These are phyloP conservation scores for Lasiurus borealis DNA, from an alignment of 2,113 vertebrate species.

Conservation along the genomic window DNA sequence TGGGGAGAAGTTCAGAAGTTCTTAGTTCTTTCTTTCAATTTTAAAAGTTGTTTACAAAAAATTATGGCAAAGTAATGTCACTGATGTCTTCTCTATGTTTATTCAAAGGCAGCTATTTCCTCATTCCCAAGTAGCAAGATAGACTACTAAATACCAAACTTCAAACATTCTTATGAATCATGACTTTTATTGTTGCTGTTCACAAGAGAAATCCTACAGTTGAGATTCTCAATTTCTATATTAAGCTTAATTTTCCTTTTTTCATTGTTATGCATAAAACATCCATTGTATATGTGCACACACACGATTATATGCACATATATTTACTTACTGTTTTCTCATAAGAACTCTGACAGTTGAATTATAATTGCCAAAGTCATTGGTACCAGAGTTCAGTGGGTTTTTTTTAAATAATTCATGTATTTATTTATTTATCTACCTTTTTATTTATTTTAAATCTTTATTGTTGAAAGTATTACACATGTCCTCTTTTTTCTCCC, in stretches of 20 bases:
- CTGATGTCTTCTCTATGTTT: neutral
- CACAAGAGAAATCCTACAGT: neutral
- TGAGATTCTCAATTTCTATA: neutral
- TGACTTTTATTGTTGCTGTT: neutral
- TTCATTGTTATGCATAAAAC: conserved; percentile 62
- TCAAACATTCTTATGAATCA: neutral
- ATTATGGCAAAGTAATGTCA: neutral
- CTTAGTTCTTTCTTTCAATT: neutral
- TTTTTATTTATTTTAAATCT: no score
- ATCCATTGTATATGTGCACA: neutral
- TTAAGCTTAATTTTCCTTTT: neutral
- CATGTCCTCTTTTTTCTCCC: no score
- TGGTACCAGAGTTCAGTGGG: neutral
- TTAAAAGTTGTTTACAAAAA: neutral
- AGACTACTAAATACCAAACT: neutral
- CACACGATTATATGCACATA: no score
- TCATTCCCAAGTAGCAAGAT: neutral
- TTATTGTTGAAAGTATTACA: no score
- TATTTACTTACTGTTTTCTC: no score
- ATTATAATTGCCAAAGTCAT: neutral
- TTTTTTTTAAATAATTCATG: conserved; percentile 10
- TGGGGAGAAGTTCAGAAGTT: neutral
- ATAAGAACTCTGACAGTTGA: conserved; percentile 27
- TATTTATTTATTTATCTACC: neutral
- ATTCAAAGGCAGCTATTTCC: neutral